Evolutionary conservation across 2,113 vertebrate genomes (phyloP).

Genomic region (Syngnathus typhle): DNA sequence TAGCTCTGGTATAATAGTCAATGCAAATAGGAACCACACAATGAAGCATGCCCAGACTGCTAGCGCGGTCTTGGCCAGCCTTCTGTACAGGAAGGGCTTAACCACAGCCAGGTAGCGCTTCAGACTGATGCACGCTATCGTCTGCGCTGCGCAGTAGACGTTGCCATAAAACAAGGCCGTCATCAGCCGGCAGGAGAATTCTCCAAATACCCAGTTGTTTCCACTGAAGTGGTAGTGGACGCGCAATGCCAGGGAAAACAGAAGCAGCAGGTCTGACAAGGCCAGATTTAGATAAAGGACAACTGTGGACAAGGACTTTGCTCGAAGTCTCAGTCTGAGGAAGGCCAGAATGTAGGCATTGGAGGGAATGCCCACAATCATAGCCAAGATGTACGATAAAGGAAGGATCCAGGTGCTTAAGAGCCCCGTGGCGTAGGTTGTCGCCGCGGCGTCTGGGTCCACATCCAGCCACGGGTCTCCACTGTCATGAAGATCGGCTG

Average conservation of each 20-base stretch:
- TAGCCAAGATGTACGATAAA: slow-evolving; percentile 67
- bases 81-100: slow-evolving; percentile 82
- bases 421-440: slow-evolving; percentile 69
- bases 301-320: slow-evolving; percentile 63
- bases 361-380: slow-evolving; percentile 78
- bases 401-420: slow-evolving; percentile 81
- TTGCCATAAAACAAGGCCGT: slow-evolving; percentile 84
- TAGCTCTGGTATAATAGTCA: slow-evolving; percentile 77
- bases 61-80: slow-evolving; percentile 70
- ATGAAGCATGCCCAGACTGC: slow-evolving; percentile 57
- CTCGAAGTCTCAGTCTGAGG: slow-evolving; percentile 68
- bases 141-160: slow-evolving; percentile 84
- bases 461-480: slow-evolving; percentile 30
- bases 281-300: slow-evolving; percentile 83
- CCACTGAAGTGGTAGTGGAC: slow-evolving; percentile 80
- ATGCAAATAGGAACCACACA: slow-evolving; percentile 72
- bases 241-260: slow-evolving; percentile 77
- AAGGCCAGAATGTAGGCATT: slow-evolving; percentile 76
- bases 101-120: slow-evolving; percentile 83
- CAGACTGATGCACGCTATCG: slow-evolving; percentile 79
- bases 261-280: slow-evolving; percentile 79
- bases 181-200: slow-evolving; percentile 72
- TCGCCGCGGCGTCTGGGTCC: slow-evolving; percentile 12
- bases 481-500: slow-evolving; percentile 13
- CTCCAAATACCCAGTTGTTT: slow-evolving; percentile 88